Percentiles rank a stretch among this genome's conserved stretches.
phyloP scores from a whole-genome alignment of 2,888 invertebrate species.

The Hedychridium roseum region DNA sequence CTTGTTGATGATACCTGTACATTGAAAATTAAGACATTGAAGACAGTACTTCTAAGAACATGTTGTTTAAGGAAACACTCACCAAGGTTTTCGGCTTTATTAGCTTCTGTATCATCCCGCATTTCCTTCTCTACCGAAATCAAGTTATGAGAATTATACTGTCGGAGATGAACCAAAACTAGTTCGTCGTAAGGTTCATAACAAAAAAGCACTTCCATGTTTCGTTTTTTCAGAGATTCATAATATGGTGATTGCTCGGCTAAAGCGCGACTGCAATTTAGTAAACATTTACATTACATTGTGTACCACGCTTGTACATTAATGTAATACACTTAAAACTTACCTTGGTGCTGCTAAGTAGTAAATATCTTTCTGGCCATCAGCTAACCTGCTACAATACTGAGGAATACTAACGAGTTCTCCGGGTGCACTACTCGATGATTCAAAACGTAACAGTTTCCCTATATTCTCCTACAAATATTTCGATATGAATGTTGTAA shows the following conservation, averaged over 20 bases:
- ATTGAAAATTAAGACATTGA: not conserved
- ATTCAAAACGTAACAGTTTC: conserved; percentile 90
- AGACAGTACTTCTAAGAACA: not conserved
- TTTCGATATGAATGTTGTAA: not conserved
- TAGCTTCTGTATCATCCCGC: conserved; percentile 73
- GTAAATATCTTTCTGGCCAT: conserved; percentile 85
- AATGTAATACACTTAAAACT: too few species aligned
- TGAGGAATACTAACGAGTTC: conserved; percentile 81
- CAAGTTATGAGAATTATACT: conserved; percentile 79
- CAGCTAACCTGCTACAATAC: conserved; percentile 79
- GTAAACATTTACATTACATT: too few species aligned
- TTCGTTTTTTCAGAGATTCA: conserved; percentile 87
- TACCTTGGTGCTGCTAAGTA: conserved; percentile 94
- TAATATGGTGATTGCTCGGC: conserved; percentile 96
- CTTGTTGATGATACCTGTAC: conserved; percentile 73
- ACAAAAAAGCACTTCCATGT: conserved; percentile 92
- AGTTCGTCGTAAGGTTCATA: conserved; percentile 98
- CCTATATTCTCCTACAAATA: conserved; percentile 82
- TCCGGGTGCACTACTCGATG: conserved; percentile 78
- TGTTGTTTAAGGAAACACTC: conserved; percentile 12
- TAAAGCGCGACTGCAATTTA: conserved; percentile 78
- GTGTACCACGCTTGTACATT: too few species aligned
- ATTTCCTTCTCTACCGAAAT: conserved; percentile 95
- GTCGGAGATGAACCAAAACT: conserved; percentile 86
- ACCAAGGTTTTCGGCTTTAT: conserved; percentile 72